Percentiles rank a stretch among this genome's conserved stretches.
phyloP scores from a whole-genome alignment of 2,888 invertebrate species.

The Trileptium ribeirensis region DNA sequence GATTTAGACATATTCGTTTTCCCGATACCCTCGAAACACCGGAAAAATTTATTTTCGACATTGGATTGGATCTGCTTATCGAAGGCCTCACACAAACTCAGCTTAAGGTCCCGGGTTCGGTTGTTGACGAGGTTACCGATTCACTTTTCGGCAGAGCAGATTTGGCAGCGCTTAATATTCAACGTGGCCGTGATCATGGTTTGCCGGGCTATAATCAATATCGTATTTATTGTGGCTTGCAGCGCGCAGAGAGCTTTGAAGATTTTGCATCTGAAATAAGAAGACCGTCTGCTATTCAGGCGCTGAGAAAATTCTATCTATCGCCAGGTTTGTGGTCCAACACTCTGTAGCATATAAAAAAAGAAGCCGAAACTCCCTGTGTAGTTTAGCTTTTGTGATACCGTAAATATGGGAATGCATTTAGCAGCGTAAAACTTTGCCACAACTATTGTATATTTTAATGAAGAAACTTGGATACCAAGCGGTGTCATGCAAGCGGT shows the following conservation, averaged over 20 bases:
- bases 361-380: too few relatives aligned
- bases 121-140: constrained; percentile 83
- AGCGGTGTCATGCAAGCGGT: too few relatives aligned
- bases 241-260: constrained; percentile 40
- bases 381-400: too few relatives aligned
- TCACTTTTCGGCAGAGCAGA: constrained; percentile 70
- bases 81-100: constrained; percentile 52
- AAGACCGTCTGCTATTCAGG: neutral
- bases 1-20: neutral
- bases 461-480: too few relatives aligned
- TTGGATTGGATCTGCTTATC: constrained; percentile 87
- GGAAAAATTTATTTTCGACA: constrained; percentile 69
- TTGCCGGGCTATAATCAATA: constrained; percentile 76
- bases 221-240: constrained; percentile 76
- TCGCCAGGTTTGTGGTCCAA: too few relatives aligned
- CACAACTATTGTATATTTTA: too few relatives aligned
- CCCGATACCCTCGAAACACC: constrained; percentile 79
- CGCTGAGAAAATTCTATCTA: neutral
- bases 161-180: constrained; percentile 77
- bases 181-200: constrained; percentile 70
- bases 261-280: neutral
- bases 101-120: constrained; percentile 60
- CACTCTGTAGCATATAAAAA: too few relatives aligned
- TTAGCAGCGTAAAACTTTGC: too few relatives aligned
- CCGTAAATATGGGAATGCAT: too few relatives aligned